Evolutionary conservation across 1,140 invertebrate species (phyloP), one percentile per base, ranked within the genome.

Genomic region (Bicyclus anynana): DNA sequence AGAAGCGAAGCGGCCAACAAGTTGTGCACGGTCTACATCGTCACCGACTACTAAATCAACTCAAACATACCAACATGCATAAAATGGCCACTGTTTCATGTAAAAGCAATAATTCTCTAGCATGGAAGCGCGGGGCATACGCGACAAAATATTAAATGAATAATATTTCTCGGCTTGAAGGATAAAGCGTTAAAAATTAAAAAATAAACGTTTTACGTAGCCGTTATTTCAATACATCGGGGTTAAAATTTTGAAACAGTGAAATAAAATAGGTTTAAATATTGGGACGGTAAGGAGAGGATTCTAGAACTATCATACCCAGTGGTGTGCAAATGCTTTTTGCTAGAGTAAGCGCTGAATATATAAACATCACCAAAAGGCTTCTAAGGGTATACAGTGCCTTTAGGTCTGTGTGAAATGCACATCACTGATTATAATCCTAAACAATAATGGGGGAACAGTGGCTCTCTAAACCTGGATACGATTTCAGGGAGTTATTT

Each of bases 31-130:
- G n/a, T n/a, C n/a, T n/a, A n/a, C 59, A 61, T 61, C 7, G 53
- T 40, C 59, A 49, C 46, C 59, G 20, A 20, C 59, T 47, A 53
- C 40, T 53, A 44, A 44, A 44, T 26, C 16, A 26, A 47, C 44
- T 26, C 44, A 47, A 47, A 9, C 44, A 47, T 26, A 47, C 44
- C 23, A 13, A 14, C 21, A 10, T 14, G 23, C 16, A 10, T 20
- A 20, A 47, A 20, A 47, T 47, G 27, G 44, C 44, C 44, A 47
- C 44, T 47, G 44, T 27, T 13, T 47, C 12, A 26, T 47, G 44
- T 47, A 47, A 47, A 47, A 47, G 44, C 18, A 47, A 47, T 47
- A 47, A 47, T 6, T 47, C 17, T 12, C 44, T 47, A 47, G 44
- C 44, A 47, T 47, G 40, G 18, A 47, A 20, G 21, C 13, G 21